Conservation (phyloP, 2,888 invertebrate species). For the Drosophila longiperda region DNA sequence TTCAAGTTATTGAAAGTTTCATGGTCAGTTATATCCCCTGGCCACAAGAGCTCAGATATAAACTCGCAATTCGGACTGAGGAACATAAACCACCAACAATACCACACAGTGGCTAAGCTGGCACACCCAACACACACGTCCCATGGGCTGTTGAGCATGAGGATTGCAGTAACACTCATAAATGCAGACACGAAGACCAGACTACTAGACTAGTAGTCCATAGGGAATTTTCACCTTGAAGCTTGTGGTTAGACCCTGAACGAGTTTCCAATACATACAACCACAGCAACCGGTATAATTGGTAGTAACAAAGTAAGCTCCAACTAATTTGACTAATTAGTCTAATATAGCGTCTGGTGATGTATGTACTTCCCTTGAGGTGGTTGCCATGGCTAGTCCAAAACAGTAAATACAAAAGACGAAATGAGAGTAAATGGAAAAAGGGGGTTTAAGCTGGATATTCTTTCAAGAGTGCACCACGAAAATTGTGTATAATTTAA, state of each 20-base stretch:
- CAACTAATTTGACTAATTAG: constrained; percentile 49
- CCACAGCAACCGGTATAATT: constrained; percentile 62
- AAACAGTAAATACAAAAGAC: constrained; percentile 2
- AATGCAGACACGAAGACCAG: constrained; percentile 18
- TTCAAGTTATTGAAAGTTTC: constrained; percentile 39
- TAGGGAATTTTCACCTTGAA: constrained; percentile 47
- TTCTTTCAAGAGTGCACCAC: neutral
- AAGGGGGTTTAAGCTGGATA: neutral
- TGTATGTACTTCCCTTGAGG: constrained; percentile 11
- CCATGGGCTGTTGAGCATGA: constrained; percentile 15
- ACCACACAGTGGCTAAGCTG: constrained; percentile 22
- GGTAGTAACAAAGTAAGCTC: constrained; percentile 29
- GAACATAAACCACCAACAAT: constrained; percentile 39
- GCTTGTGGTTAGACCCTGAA: constrained; percentile 11
- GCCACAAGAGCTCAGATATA: constrained; percentile 34
- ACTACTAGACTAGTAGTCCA: constrained; percentile 18
- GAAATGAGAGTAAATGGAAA: neutral
- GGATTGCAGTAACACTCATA: constrained; percentile 48
- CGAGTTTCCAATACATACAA: constrained; percentile 29
- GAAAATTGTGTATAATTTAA: neutral
- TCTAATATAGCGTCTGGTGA: constrained; percentile 14
- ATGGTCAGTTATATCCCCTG: constrained; percentile 11
- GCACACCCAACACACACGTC: constrained; percentile 44
- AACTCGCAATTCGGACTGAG: constrained; percentile 25
- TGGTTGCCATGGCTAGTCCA: constrained; percentile 25